These are phyloP conservation scores for Trididemnum nubilum DNA, from an alignment of 23 tunicate species.

Conservation along the genomic window DNA sequence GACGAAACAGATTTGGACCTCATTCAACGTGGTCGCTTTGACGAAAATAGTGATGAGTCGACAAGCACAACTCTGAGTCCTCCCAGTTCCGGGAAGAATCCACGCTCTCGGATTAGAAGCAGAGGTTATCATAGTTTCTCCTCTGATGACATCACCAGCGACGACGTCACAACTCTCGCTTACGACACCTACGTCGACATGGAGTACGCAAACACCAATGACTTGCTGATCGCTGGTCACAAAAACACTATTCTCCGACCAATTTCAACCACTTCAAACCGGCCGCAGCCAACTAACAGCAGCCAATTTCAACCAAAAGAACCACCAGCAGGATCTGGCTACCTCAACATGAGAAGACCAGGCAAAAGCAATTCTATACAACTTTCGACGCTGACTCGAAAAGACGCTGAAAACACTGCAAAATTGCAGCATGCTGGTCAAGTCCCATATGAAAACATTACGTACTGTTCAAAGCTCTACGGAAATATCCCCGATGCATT, in stretches of 20 bases:
- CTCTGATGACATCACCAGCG: slow-evolving; percentile 5
- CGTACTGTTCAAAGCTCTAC: slow-evolving; percentile 18
- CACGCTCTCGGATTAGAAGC: slow-evolving; percentile 10
- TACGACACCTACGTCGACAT: background rate
- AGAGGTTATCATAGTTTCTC: slow-evolving; percentile 44
- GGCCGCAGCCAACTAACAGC: background rate
- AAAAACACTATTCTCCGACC: too few species aligned
- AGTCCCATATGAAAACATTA: background rate
- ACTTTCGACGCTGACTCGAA: background rate
- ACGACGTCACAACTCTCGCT: background rate
- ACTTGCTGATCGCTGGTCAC: too few species aligned
- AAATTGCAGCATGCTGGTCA: background rate
- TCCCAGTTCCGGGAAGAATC: background rate
- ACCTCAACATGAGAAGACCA: background rate
- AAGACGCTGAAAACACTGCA: background rate
- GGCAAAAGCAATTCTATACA: too few species aligned
- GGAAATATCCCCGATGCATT: slow-evolving; percentile 12
- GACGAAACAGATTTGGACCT: too few species aligned
- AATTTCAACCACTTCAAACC: background rate
- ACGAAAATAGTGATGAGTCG: too few species aligned
- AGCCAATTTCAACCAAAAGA: background rate
- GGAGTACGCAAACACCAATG: background rate
- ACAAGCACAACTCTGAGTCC: too few species aligned
- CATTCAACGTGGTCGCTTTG: too few species aligned
- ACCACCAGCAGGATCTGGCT: background rate